Percentiles rank a stretch among this genome's conserved stretches.
phyloP scores from a whole-genome alignment of 2,888 invertebrate species.

The Apamea sordens region DNA sequence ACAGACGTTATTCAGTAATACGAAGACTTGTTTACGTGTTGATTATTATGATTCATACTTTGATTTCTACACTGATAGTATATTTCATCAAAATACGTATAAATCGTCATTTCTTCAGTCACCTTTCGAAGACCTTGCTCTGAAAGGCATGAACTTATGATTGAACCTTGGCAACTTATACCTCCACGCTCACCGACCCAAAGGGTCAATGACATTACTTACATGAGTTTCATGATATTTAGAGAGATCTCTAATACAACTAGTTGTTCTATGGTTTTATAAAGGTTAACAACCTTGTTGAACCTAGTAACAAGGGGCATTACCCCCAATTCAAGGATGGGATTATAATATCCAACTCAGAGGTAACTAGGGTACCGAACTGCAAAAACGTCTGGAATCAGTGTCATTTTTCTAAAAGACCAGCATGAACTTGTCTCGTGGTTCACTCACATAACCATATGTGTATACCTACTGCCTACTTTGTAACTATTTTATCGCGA shows the following conservation, averaged over 20 bases:
- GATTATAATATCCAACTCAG: background rate
- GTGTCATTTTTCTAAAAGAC: background rate
- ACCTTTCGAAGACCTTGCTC: conserved; percentile 49
- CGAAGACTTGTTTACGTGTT: conserved; percentile 27
- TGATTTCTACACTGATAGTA: conserved; percentile 19
- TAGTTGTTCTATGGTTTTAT: conserved; percentile 12
- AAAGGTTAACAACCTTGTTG: conserved; percentile 24
- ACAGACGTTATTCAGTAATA: background rate
- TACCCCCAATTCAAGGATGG: conserved; percentile 1
- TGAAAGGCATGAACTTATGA: conserved; percentile 39
- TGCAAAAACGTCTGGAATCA: background rate
- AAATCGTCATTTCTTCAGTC: conserved; percentile 26
- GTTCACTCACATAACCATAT: no score
- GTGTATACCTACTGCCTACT: background rate
- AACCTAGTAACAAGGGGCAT: conserved; percentile 18
- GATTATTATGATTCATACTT: conserved; percentile 24
- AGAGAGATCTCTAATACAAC: conserved; percentile 2
- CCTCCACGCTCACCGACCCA: conserved; percentile 6
- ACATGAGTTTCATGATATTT: conserved; percentile 25
- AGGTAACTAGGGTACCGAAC: background rate
- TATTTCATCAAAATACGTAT: conserved; percentile 12
- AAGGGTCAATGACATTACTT: conserved; percentile 48
- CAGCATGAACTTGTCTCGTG: background rate
- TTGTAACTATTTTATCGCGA: background rate
- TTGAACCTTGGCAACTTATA: conserved; percentile 36